These are phyloP conservation scores for Pristiophorus japonicus DNA, from an alignment of 2,113 vertebrate genomes.

Conservation along the genomic window DNA sequence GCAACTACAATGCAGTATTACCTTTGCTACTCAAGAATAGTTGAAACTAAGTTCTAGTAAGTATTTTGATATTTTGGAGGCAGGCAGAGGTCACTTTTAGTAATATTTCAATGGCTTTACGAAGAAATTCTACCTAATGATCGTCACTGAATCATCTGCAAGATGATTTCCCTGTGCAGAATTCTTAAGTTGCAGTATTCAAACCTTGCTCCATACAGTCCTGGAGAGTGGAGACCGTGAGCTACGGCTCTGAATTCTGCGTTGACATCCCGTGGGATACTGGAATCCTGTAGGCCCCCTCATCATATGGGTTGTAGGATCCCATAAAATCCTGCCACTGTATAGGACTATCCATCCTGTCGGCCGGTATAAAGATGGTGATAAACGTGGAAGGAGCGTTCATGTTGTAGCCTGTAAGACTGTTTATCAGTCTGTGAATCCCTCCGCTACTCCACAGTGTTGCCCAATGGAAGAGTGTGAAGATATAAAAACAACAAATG, in stretches of 20 bases:
- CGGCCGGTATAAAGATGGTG: no score
- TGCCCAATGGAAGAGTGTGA: no score
- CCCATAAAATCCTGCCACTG: no score
- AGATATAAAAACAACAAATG: no score
- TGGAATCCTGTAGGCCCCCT: neutral
- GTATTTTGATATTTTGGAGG: neutral
- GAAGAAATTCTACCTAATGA: neutral
- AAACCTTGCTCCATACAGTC: neutral
- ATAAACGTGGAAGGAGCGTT: no score
- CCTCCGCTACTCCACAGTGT: no score
- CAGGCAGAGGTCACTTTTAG: no score
- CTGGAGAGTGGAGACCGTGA: neutral
- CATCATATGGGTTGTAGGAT: no score
- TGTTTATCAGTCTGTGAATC: no score
- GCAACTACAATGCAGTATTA: neutral
- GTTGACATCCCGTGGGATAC: neutral
- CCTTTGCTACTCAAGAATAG: neutral
- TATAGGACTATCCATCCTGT: no score
- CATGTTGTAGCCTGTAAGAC: no score
- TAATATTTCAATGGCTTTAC: neutral
- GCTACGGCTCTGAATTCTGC: neutral
- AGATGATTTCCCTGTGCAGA: neutral
- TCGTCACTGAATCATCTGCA: neutral
- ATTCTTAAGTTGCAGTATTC: neutral
- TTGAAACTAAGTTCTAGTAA: neutral